Percentiles rank a stretch among this genome's conserved stretches.
phyloP scores from a whole-genome alignment of 2,113 vertebrate genomes.

The Dromas ardeola region DNA sequence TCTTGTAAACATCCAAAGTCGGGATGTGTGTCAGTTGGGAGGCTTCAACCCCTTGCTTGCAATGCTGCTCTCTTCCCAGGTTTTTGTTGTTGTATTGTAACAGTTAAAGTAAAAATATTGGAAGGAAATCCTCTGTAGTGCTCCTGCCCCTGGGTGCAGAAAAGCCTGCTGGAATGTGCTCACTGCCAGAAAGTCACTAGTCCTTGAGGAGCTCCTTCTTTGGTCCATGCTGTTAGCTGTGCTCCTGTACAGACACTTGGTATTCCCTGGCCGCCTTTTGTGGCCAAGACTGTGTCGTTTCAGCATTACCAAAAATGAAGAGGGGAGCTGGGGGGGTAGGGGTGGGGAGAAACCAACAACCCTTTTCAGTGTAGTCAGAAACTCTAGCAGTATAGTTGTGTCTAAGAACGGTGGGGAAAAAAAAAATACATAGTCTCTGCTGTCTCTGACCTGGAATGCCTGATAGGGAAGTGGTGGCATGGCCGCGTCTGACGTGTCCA shows the following conservation, averaged over 20 bases:
- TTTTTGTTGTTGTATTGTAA: not conserved
- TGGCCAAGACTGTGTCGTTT: not conserved
- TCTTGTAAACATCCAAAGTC: not conserved
- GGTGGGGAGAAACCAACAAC: not conserved
- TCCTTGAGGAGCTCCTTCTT: not conserved
- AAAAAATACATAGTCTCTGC: not conserved
- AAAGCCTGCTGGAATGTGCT: not conserved
- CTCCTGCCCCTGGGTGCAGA: not conserved
- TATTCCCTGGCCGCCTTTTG: not conserved
- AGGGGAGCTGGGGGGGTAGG: accelerated
- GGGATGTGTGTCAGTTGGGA: not conserved
- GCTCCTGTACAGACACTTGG: not conserved
- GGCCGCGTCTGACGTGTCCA: not conserved
- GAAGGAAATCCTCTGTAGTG: not conserved
- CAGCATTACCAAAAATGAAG: not conserved
- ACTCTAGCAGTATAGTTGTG: not conserved
- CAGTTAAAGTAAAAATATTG: not conserved
- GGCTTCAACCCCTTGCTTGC: not conserved
- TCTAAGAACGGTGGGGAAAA: not conserved
- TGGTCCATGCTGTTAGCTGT: not conserved
- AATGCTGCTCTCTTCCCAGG: not conserved
- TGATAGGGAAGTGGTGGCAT: not conserved
- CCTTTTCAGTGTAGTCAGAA: not conserved
- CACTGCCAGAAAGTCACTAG: not conserved
- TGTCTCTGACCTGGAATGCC: not conserved